Base-by-base conservation (phyloP, 53 echinoderm and acorn worm species). In the Echinometra lucunter region DNA sequence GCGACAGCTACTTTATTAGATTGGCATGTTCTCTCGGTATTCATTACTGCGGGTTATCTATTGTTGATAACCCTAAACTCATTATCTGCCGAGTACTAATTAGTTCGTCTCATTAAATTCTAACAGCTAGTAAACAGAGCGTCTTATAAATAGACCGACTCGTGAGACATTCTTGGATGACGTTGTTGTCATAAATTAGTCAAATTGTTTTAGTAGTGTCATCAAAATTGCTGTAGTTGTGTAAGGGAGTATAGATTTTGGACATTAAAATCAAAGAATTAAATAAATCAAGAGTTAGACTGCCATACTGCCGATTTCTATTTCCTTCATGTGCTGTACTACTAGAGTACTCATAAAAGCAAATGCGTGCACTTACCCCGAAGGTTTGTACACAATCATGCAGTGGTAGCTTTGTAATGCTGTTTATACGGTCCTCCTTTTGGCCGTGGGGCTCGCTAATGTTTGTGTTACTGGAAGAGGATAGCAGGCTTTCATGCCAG, bases 51-150 rank as follows among this genome's bases (percentile, higher is more conserved):
- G 1, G 78, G n/a, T n/a, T 78, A 49, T 85, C 85, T 85, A 85
- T 85, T 85, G 45, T 85, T 85, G 49, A 85, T 85, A 28, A 49
- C 85, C 85, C 45, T 85, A 47, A 85, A 49, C 85, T 85, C 85
- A 85, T 85, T 85, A 85, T 49, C 49, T 21, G 13, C 12, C 85
- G 28, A 47, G 21, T 85, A 37, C 49, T 85, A 85, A 85, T 85
- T 85, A 85, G 85, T 85, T 28, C 13, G 49, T 28, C 85, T 49
- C 45, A 85, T 85, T 85, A 85, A 78, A 85, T 85, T 10, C 47
- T 45, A 85, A 28, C 49, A 2, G 49, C 47, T 15, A 49, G 16
- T 49, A 49, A 85, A 85, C 28, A 81, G 18, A 81, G 81, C 49
- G 45, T 47, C 42, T 78, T 78, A 69, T 69, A 32, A 34, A 69